These are phyloP conservation scores for Cactoblastis cactorum DNA, from an alignment of 2,888 invertebrate genomes.

Conservation along the genomic window DNA sequence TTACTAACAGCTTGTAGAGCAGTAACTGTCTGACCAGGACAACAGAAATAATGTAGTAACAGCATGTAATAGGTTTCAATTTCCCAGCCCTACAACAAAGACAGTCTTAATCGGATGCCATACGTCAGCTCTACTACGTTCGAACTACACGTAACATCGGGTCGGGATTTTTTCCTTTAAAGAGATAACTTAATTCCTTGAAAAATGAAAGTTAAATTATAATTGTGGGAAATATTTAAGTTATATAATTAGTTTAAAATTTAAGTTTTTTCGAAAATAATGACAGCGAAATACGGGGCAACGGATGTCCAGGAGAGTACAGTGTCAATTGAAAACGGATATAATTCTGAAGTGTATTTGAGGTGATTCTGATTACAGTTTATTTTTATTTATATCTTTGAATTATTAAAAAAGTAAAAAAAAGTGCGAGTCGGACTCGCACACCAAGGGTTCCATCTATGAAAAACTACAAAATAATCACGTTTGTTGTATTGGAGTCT, in stretches of 20 bases:
- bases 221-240: background rate
- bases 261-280: slow-evolving; percentile 26
- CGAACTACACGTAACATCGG: slow-evolving; percentile 50
- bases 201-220: background rate
- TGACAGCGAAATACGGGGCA: slow-evolving; percentile 65
- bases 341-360: slow-evolving; percentile 42
- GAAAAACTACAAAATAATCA: too few relatives aligned
- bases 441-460: too few relatives aligned
- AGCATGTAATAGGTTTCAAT: slow-evolving; percentile 16
- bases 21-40: background rate
- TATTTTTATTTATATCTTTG: too few relatives aligned
- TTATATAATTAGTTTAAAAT: background rate
- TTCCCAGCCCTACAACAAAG: slow-evolving; percentile 20
- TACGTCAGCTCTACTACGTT: slow-evolving; percentile 51
- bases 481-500: too few relatives aligned
- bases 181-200: background rate
- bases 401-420: too few relatives aligned
- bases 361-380: slow-evolving; percentile 42
- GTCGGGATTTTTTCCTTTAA: background rate
- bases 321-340: slow-evolving; percentile 39
- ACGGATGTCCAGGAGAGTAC: slow-evolving; percentile 47
- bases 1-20: background rate
- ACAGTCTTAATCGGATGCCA: slow-evolving; percentile 46
- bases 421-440: too few relatives aligned
- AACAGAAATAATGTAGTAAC: slow-evolving; percentile 8